phyloP scores from a whole-genome alignment of 2,797 vertebrate species.

The Urosaurus nigricauda region DNA sequence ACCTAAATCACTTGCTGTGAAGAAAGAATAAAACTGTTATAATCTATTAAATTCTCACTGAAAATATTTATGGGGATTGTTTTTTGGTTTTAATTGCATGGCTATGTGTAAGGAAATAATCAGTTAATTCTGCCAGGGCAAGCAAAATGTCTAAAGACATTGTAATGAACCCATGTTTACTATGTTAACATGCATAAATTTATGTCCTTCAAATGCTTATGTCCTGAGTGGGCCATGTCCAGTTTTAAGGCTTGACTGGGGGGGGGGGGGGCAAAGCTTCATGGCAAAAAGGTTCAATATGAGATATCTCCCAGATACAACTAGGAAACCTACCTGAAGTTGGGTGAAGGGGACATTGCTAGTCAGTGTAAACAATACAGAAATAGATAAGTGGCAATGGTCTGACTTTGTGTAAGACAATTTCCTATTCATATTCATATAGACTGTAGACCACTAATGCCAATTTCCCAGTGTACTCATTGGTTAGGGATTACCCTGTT shows the following conservation, averaged over 20 bases:
- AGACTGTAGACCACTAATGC: not conserved
- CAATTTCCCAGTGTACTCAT: no score
- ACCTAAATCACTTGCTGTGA: slow-evolving; percentile 12
- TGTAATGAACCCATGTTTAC: not conserved
- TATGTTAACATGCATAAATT: not conserved
- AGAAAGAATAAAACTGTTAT: slow-evolving; percentile 1
- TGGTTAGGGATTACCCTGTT: not conserved
- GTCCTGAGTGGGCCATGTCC: not conserved
- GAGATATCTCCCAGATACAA: not conserved
- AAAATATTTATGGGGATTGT: slow-evolving; percentile 24
- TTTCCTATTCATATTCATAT: not conserved
- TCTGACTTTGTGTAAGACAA: not conserved
- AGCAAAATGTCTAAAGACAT: not conserved
- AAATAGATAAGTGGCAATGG: not conserved
- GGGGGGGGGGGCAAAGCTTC: no score
- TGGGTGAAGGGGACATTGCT: no score
- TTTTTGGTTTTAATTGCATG: not conserved
- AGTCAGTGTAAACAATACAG: not conserved
- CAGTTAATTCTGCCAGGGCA: not conserved
- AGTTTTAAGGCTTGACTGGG: not conserved
- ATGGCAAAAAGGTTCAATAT: not conserved
- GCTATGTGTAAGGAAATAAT: not conserved
- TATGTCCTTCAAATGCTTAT: slow-evolving; percentile 2
- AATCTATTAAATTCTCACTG: slow-evolving; percentile 12
- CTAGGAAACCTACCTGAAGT: not conserved